Conservation (phyloP, 2,797 vertebrate genomes). For the Xiphophorus birchmanni region DNA sequence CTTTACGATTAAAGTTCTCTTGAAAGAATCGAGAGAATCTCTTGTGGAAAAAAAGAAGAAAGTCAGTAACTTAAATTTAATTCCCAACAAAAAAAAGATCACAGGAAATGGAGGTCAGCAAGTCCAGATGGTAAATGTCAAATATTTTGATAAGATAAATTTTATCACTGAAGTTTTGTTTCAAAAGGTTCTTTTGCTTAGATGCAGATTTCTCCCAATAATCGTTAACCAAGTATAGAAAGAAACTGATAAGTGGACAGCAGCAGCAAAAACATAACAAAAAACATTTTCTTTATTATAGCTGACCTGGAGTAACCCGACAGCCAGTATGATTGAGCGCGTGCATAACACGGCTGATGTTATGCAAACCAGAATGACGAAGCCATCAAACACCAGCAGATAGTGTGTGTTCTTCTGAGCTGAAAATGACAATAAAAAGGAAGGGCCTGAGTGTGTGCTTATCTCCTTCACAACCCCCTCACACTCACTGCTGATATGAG, state of each 20-base stretch:
- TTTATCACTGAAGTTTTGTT: neutral
- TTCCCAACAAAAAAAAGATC: neutral
- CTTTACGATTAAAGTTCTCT: constrained; percentile 83
- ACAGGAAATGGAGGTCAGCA: too few relatives aligned
- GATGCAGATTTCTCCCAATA: neutral
- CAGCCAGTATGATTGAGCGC: constrained; percentile 90
- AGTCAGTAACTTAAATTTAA: constrained; percentile 8
- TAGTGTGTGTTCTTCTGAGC: constrained; percentile 92
- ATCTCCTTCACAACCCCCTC: constrained; percentile 45
- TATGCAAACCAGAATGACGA: constrained; percentile 90
- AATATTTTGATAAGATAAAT: neutral
- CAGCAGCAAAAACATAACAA: too few relatives aligned
- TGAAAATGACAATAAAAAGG: constrained; percentile 63
- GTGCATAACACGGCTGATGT: constrained; percentile 91
- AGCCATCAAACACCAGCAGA: constrained; percentile 89
- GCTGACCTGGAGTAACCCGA: constrained; percentile 88
- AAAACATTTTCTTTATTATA: neutral
- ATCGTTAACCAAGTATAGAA: neutral
- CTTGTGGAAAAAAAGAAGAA: constrained; percentile 73
- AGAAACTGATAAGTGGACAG: too few relatives aligned
- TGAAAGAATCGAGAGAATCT: constrained; percentile 89
- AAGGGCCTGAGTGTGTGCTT: constrained; percentile 22
- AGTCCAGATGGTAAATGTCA: neutral
- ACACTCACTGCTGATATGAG: constrained; percentile 47
- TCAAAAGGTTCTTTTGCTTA: neutral